These are phyloP conservation scores for Halcyon smyrnensis DNA, from an alignment of 2,797 vertebrate genomes.

Conservation along the genomic window DNA sequence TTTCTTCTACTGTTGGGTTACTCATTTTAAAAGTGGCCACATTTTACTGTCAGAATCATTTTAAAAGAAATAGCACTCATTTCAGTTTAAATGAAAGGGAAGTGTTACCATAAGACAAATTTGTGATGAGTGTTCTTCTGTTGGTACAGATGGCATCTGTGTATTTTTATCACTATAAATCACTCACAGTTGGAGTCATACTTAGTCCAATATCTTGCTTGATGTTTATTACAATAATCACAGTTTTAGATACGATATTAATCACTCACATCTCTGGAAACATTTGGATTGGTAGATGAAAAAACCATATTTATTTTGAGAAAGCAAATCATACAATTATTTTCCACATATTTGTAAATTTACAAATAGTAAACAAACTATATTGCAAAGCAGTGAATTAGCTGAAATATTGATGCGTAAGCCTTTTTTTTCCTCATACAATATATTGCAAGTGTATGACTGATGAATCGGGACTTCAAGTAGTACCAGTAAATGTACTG, in stretches of 20 bases:
- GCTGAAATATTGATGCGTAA: neutral
- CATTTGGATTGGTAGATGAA: conserved; percentile 45
- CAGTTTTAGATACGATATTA: conserved; percentile 37
- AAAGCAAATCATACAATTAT: conserved; percentile 54
- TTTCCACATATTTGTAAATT: conserved; percentile 15
- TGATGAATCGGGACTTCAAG: neutral
- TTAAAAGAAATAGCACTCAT: neutral
- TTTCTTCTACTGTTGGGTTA: conserved; percentile 17
- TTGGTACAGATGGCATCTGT: conserved; percentile 74
- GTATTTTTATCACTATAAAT: conserved; percentile 71
- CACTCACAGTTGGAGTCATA: conserved; percentile 62
- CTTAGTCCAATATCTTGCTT: conserved; percentile 56
- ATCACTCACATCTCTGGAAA: conserved; percentile 41
- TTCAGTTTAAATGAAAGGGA: conserved; percentile 41
- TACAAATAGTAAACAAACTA: neutral
- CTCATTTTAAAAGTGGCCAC: conserved; percentile 17
- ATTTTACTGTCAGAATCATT: conserved; percentile 37
- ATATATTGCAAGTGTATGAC: neutral
- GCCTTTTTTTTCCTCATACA: neutral
- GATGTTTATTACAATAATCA: conserved; percentile 67
- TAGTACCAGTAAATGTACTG: neutral
- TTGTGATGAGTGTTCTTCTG: conserved; percentile 58
- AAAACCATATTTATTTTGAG: conserved; percentile 68
- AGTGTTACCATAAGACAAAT: conserved; percentile 49
- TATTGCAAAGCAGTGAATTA: neutral